A percentile compares a stretch with the other conserved stretches of the same genome.
phyloP scores from a whole-genome alignment of 2,888 invertebrate species.

The Melanargia galathea region DNA sequence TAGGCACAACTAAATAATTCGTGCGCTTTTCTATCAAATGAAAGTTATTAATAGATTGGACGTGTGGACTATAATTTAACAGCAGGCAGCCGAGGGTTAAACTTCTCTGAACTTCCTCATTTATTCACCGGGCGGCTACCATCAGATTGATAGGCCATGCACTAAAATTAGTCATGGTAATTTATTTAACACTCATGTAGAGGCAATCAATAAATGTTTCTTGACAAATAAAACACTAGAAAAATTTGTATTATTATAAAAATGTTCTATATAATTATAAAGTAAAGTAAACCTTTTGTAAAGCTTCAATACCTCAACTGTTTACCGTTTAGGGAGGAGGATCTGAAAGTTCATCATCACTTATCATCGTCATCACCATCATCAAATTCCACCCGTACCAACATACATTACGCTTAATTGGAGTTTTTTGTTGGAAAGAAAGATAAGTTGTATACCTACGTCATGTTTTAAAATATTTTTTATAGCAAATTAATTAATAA shows the following conservation, averaged over 20 bases:
- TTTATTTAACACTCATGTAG: conserved; percentile 2
- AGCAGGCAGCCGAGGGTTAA: conserved; percentile 34
- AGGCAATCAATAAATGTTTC: background rate
- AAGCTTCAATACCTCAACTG: too few relatives aligned
- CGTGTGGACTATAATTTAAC: conserved; percentile 39
- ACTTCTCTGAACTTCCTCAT: conserved; percentile 43
- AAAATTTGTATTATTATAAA: background rate
- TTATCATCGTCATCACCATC: too few relatives aligned
- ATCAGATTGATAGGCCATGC: conserved; percentile 31
- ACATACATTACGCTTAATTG: too few relatives aligned
- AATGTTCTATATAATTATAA: too few relatives aligned
- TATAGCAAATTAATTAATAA: too few relatives aligned
- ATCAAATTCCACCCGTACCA: too few relatives aligned
- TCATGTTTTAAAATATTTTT: too few relatives aligned
- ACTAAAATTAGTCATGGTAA: conserved; percentile 31
- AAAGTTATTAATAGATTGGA: conserved; percentile 42
- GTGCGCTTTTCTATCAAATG: conserved; percentile 26
- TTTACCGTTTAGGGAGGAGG: too few relatives aligned
- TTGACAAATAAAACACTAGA: background rate
- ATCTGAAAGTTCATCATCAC: too few relatives aligned
- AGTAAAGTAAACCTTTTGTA: too few relatives aligned
- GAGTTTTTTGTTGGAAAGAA: too few relatives aligned
- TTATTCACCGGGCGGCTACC: conserved; percentile 41
- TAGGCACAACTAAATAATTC: conserved; percentile 33
- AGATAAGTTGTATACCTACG: too few relatives aligned